Percentiles rank a stretch among this genome's conserved stretches.
Conservation (phyloP, 2,888 invertebrate species). For the Ennomos quercinarius region DNA sequence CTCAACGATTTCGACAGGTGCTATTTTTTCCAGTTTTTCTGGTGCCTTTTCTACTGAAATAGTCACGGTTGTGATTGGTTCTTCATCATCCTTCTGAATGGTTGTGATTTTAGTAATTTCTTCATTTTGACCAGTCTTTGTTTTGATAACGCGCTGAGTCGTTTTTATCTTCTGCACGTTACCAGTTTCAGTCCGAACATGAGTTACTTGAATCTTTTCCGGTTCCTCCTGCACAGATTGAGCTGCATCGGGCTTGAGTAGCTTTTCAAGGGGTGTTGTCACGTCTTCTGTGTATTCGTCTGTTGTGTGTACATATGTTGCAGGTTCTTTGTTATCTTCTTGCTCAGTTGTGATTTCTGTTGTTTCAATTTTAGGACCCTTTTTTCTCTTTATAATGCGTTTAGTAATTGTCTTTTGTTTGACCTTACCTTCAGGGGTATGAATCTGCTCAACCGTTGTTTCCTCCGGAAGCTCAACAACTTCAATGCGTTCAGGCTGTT, state of each 20-base stretch:
- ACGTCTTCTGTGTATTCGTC: conserved; percentile 39
- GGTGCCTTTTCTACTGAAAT: conserved; percentile 32
- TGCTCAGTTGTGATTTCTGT: conserved; percentile 53
- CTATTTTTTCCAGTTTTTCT: background rate
- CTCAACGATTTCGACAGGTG: conserved; percentile 44
- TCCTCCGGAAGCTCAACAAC: conserved; percentile 61
- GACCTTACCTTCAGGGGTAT: conserved; percentile 33
- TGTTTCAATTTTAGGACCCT: conserved; percentile 52
- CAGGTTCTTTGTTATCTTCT: conserved; percentile 44
- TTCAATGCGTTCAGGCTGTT: conserved; percentile 1
- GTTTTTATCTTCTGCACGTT: conserved; percentile 56
- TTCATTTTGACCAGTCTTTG: conserved; percentile 45
- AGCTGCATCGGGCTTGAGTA: conserved; percentile 39
- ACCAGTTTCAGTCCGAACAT: conserved; percentile 63
- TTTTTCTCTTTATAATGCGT: conserved; percentile 55
- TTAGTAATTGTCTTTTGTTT: conserved; percentile 42
- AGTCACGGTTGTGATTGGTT: conserved; percentile 42
- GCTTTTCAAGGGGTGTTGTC: conserved; percentile 36
- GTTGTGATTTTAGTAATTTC: conserved; percentile 47
- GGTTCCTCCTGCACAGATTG: conserved; percentile 56
- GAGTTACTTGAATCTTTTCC: conserved; percentile 53
- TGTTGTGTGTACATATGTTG: conserved; percentile 30
- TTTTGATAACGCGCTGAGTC: conserved; percentile 47
- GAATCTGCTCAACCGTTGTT: conserved; percentile 48
- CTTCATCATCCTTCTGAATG: conserved; percentile 47